phyloP scores from a whole-genome alignment of 2,888 invertebrate species.

The Eilema sororculum region DNA sequence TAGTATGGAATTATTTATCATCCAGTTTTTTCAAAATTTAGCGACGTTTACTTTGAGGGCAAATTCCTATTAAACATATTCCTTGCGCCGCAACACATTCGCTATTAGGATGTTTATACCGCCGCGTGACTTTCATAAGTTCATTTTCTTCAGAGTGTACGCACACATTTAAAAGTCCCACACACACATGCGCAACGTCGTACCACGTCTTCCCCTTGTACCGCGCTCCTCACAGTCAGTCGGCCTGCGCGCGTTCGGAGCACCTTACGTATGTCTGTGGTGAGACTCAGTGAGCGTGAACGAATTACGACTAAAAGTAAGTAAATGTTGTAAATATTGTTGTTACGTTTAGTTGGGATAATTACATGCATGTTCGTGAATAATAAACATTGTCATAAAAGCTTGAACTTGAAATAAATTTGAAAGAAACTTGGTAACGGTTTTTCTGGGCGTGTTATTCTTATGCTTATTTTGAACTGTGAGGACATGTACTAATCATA shows the following conservation, averaged over 20 bases:
- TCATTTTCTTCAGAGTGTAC: conserved; percentile 1
- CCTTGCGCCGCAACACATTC: not conserved
- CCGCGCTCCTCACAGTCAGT: conserved; percentile 14
- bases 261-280: not conserved
- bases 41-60: not conserved
- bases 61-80: not conserved
- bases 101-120: conserved; percentile 6
- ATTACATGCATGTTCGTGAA: conserved; percentile 11
- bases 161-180: conserved; percentile 1
- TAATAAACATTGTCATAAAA: conserved; percentile 6
- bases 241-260: conserved; percentile 10
- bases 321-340: conserved; percentile 2
- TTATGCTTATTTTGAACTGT: conserved; percentile 14
- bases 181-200: conserved; percentile 12
- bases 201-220: conserved; percentile 4
- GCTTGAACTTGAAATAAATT: conserved; percentile 6
- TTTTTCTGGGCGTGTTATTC: conserved; percentile 13
- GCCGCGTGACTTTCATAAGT: conserved; percentile 3
- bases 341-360: conserved; percentile 11
- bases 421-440: conserved; percentile 10
- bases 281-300: conserved; percentile 15
- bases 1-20: no score
- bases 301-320: conserved; percentile 10
- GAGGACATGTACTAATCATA: conserved; percentile 9
- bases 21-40: no score